Conservation (phyloP, 2,888 invertebrate genomes). For the Steinernema hermaphroditum region DNA sequence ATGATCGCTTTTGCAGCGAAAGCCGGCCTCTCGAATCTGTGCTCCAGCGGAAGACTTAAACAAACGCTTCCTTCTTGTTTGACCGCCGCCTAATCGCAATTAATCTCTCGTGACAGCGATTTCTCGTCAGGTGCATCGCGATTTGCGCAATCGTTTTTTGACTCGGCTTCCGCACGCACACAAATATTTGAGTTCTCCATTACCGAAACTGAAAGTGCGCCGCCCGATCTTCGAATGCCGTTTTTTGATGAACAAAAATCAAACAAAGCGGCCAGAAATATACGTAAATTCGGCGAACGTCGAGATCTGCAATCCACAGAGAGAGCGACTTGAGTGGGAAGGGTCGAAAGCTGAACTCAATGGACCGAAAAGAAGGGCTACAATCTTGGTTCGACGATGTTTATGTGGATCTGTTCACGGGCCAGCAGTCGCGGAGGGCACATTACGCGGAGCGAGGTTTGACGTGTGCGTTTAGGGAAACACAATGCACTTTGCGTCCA, state of each 20-base stretch:
- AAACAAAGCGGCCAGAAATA: not conserved
- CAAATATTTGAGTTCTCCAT: slow-evolving; percentile 16
- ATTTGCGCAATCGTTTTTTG: slow-evolving; percentile 19
- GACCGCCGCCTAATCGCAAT: not conserved
- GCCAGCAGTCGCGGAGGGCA: too few species aligned
- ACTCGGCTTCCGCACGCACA: not conserved
- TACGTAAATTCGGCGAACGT: too few species aligned
- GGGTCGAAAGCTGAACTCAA: too few species aligned
- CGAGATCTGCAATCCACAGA: too few species aligned
- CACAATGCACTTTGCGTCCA: too few species aligned
- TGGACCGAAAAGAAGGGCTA: too few species aligned
- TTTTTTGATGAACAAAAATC: slow-evolving; percentile 6
- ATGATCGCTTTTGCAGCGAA: not conserved
- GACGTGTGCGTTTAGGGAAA: too few species aligned
- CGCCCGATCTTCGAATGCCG: not conserved
- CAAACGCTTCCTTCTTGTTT: not conserved
- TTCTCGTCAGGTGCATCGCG: not conserved
- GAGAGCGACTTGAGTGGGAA: too few species aligned
- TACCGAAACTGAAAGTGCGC: not conserved
- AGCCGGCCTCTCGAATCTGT: not conserved
- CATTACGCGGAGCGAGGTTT: too few species aligned
- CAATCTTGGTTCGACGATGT: too few species aligned
- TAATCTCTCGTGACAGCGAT: slow-evolving; percentile 22
- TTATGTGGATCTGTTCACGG: too few species aligned
- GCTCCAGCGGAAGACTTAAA: not conserved